A percentile compares a stretch with the other conserved stretches of the same genome.
Conservation (phyloP, 2,888 invertebrate genomes). For the Sicus ferrugineus region DNA sequence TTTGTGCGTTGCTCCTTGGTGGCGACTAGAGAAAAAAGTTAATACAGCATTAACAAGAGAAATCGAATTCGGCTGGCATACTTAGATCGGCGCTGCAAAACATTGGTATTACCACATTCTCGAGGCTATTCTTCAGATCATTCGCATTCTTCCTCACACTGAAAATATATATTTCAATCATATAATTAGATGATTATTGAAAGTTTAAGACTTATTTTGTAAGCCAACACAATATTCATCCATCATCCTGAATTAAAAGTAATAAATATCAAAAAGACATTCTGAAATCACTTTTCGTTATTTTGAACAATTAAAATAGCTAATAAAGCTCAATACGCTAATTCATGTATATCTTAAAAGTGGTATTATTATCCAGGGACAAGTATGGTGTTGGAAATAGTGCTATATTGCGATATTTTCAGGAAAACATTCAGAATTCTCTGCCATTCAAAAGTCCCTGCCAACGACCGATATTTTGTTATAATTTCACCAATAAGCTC, state of each 20-base stretch:
- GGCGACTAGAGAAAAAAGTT: constrained; percentile 68
- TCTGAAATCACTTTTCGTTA: no score
- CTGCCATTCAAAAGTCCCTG: no score
- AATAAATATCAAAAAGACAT: background rate
- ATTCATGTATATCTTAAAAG: no score
- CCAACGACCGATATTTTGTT: no score
- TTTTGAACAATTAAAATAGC: no score
- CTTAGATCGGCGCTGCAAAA: constrained; percentile 92
- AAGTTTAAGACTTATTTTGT: background rate
- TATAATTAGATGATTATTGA: background rate
- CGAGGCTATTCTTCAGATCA: constrained; percentile 91
- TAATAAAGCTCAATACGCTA: no score
- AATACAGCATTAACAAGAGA: background rate
- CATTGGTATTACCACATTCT: constrained; percentile 96
- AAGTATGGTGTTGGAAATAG: no score
- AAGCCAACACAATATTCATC: background rate
- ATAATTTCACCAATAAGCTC: no score
- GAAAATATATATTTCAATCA: constrained; percentile 57
- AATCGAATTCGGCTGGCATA: constrained; percentile 57
- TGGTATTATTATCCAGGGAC: no score
- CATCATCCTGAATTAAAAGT: background rate
- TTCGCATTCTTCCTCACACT: constrained; percentile 96
- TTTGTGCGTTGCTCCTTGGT: constrained; percentile 89
- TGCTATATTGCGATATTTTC: no score
- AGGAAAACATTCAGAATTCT: no score